These are phyloP conservation scores for Ptychoptera contaminata DNA, from an alignment of 2,888 invertebrate genomes.

Conservation along the genomic window DNA sequence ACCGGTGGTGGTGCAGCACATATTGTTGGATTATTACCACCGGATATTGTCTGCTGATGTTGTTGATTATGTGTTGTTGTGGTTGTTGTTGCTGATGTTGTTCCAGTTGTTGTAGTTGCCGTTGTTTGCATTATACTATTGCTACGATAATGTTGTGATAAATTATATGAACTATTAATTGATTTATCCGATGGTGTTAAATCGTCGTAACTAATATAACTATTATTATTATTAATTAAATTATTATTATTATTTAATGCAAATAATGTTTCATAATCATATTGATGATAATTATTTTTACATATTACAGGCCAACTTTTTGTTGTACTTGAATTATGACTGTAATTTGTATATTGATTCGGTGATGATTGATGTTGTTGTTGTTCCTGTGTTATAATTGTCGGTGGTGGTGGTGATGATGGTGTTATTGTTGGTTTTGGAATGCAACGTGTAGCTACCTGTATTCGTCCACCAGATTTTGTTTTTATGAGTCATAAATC, in stretches of 20 bases:
- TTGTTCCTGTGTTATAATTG: background rate
- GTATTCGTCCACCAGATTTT: constrained; percentile 26
- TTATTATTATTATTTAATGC: constrained; percentile 15
- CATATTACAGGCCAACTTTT: constrained; percentile 32
- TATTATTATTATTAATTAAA: constrained; percentile 12
- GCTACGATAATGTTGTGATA: constrained; percentile 10
- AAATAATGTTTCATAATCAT: constrained; percentile 29
- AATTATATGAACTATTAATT: constrained; percentile 9
- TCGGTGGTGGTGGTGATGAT: background rate
- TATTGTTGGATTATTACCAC: constrained; percentile 12
- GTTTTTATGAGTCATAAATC: constrained; percentile 32
- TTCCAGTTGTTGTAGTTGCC: constrained; percentile 14
- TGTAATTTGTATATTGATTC: constrained; percentile 17
- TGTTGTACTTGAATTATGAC: constrained; percentile 28
- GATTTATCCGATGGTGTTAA: constrained; percentile 9
- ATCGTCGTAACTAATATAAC: constrained; percentile 12
- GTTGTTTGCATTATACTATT: constrained; percentile 22
- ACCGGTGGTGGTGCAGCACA: constrained; percentile 29
- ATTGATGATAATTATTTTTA: constrained; percentile 26
- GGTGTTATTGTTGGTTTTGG: constrained; percentile 17
- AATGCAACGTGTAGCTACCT: constrained; percentile 29
- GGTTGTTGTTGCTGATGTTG: constrained; percentile 15
- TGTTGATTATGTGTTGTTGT: background rate
- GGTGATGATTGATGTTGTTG: constrained; percentile 1
- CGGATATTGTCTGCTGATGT: background rate